phyloP scores from a whole-genome alignment of 2,888 invertebrate species.

The Lampropteryx suffumata region DNA sequence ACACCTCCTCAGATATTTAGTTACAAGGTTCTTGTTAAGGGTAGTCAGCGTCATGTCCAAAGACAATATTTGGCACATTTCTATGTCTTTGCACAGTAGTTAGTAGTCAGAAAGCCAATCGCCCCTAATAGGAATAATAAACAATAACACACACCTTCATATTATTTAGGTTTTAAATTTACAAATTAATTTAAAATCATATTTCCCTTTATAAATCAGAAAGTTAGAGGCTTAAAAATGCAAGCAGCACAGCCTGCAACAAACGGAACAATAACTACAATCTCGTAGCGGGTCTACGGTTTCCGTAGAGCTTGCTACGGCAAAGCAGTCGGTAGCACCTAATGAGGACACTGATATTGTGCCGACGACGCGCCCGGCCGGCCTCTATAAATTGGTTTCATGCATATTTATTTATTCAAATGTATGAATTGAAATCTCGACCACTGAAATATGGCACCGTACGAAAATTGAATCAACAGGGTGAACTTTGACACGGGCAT shows the following conservation, averaged over 20 bases:
- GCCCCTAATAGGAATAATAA: too few species aligned
- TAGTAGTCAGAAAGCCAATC: too few species aligned
- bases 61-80: too few species aligned
- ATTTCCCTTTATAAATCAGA: too few species aligned
- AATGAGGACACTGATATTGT: conserved; percentile 77
- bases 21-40: too few species aligned
- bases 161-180: too few species aligned
- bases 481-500: conserved; percentile 63
- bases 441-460: conserved; percentile 76
- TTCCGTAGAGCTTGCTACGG: conserved; percentile 59
- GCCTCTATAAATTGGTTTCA: conserved; percentile 81
- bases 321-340: conserved; percentile 59
- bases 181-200: too few species aligned
- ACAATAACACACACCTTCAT: too few species aligned
- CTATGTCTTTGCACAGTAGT: too few species aligned
- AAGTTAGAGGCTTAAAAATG: not conserved
- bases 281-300: conserved; percentile 50
- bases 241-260: conserved; percentile 6
- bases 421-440: conserved; percentile 81
- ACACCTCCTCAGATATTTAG: too few species aligned
- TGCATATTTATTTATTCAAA: conserved; percentile 84
- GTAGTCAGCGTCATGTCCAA: too few species aligned
- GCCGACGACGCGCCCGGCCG: conserved; percentile 56
- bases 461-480: conserved; percentile 75
- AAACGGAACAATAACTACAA: conserved; percentile 46